Conservation (phyloP, 2,888 invertebrate species). For the Ennomos fuscantarius region DNA sequence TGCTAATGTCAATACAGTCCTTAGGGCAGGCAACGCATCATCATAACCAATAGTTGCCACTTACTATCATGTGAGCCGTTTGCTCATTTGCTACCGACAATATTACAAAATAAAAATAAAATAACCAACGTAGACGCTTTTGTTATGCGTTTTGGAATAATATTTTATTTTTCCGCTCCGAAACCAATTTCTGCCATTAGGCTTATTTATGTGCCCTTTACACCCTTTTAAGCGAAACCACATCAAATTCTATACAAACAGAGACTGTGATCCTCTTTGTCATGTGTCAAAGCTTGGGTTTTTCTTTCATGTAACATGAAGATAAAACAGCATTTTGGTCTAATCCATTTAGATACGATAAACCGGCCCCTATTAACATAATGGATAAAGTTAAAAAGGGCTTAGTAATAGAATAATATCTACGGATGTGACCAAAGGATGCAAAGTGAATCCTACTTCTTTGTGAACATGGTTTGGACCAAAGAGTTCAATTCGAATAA, state of each 20-base stretch:
- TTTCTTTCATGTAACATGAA: slow-evolving; percentile 49
- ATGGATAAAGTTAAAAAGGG: slow-evolving; percentile 74
- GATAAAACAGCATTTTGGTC: slow-evolving; percentile 59
- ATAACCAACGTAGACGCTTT: too few relatives aligned
- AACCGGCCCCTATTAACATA: slow-evolving; percentile 73
- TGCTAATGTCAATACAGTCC: too few relatives aligned
- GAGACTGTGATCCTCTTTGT: slow-evolving; percentile 42
- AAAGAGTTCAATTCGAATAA: slow-evolving; percentile 57
- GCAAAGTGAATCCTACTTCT: slow-evolving; percentile 67
- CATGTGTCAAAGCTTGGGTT: slow-evolving; percentile 48
- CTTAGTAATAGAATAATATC: slow-evolving; percentile 64
- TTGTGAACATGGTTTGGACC: slow-evolving; percentile 64
- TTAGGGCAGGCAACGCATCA: too few relatives aligned
- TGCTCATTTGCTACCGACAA: too few relatives aligned
- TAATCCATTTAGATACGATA: slow-evolving; percentile 70
- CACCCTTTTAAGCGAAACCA: slow-evolving; percentile 27
- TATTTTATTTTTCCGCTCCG: not conserved
- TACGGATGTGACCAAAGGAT: slow-evolving; percentile 62
- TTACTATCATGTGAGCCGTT: too few relatives aligned
- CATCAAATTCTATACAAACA: slow-evolving; percentile 36
- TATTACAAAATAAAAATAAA: too few relatives aligned
- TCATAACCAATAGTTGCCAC: too few relatives aligned
- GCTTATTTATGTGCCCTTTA: slow-evolving; percentile 21
- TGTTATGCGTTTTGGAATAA: too few relatives aligned
- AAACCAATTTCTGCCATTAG: slow-evolving; percentile 24